Base-by-base conservation (phyloP, 2,797 vertebrate species). In the Chiroxiphia lanceolata region DNA sequence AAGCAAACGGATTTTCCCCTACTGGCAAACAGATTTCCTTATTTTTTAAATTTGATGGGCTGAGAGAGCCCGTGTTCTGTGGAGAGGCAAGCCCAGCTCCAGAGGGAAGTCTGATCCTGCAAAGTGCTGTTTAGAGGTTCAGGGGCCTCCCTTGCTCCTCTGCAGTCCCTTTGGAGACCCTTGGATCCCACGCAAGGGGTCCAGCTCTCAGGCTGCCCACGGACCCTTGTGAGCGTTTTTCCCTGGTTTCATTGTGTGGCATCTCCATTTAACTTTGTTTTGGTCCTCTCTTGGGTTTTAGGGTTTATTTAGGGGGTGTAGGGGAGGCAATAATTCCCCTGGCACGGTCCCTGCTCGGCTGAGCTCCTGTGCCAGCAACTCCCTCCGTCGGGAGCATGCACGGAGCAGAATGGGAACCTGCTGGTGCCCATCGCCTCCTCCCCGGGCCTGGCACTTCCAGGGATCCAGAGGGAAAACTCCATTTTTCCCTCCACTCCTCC, bases 1-100 rank as follows among this genome's bases (percentile, higher is more conserved):
- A 80, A 85, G 72, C 63, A 82, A 92, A 84, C n/a, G 95, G 45
- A 59, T 91, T 93, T 87, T 70, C 80, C 64, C 72, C 61, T 77
- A 38, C 65, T 3, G 5, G 38, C 83, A 94, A 88, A 54, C 33
- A 40, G 29, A 15, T 87, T 89, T 75, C 82, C 40, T 83, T 51
- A 53, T 40, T 22, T 34, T 65, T 15, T 2, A 22, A 38, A 48
- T 38, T 13, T 8, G 40, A 7, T 33, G 54, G 20, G 54, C 40
- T 71, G 63, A 59, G 70, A 77, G 70, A 69, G 60, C 16, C 31
- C 0, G 19, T 16, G 21, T 53, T 82, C 83, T 40, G 44, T 2
- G 10, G 65, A 57, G 45, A 34, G 23, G 10, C 21, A 47, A 36
- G 36, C 15, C 60, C n/a, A n/a, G 71, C 71, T 59, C 76, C 1